Percentiles rank a stretch among this genome's conserved stretches.
Conservation (phyloP, 2,113 vertebrate genomes). For the Charadrius vociferus region DNA sequence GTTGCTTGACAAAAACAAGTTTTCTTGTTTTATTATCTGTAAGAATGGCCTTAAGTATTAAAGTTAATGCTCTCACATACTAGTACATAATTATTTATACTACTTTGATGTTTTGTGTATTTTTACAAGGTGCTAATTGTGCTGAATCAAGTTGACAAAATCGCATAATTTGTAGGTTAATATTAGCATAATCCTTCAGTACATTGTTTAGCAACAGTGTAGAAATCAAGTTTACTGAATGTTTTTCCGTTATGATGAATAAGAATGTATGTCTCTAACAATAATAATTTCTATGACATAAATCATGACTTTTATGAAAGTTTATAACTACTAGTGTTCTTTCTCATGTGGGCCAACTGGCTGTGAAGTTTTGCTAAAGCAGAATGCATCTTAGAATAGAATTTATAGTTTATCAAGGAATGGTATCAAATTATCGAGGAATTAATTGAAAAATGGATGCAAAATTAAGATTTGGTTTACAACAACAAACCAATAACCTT, state of each 20-base stretch:
- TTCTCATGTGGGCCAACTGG: not conserved
- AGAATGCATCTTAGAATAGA: not conserved
- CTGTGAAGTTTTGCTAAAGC: not conserved
- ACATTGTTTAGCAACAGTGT: slow-evolving; percentile 22
- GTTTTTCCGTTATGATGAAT: not conserved
- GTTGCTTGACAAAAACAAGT: not conserved
- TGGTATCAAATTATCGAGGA: not conserved
- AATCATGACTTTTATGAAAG: not conserved
- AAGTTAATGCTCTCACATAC: slow-evolving; percentile 39
- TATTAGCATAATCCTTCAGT: slow-evolving; percentile 71
- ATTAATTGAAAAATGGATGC: not conserved
- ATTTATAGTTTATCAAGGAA: not conserved
- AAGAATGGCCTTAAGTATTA: slow-evolving; percentile 46
- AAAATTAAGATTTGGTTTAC: not conserved
- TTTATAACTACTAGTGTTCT: not conserved
- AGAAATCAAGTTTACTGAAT: not conserved
- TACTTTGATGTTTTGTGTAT: slow-evolving; percentile 63
- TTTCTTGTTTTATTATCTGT: slow-evolving; percentile 34
- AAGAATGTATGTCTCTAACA: not conserved
- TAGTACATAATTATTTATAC: slow-evolving; percentile 63
- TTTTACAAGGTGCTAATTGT: slow-evolving; percentile 72
- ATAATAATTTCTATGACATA: not conserved
- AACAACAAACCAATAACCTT: not conserved
- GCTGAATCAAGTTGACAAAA: slow-evolving; percentile 68
- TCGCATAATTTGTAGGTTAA: slow-evolving; percentile 73